Base-by-base conservation (phyloP, 2,888 invertebrate species). In the Piscicola geometra region DNA sequence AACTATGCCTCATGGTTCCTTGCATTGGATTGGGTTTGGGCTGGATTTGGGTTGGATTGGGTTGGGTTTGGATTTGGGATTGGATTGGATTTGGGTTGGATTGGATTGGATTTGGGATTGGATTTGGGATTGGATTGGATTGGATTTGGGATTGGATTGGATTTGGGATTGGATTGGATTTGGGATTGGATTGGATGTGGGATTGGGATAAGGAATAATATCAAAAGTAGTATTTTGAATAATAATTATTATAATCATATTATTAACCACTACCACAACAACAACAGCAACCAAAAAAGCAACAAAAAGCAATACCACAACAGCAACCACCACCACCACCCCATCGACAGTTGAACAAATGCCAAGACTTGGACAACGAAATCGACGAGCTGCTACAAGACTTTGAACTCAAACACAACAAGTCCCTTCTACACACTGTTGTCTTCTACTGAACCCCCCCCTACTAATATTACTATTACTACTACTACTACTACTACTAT, bases 341-440 rank as follows among this genome's bases (percentile, higher is more conserved):
- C n/a, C n/a, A n/a, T n/a, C n/a, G n/a, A n/a, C 60, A 91, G 91
- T 89, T 98, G 88, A 90, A 92, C 25, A 90, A 92, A 84, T 91
- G 92, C 82, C 92, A 92, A 77, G 98, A 98, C 85, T 87, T 98
- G 83, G 98, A 98, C 85, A 94, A 97, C 87, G 97, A 98, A 84
- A 94, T 98, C 82, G 97, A 98, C 87, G 94, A 97, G 88, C 88
- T 98, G 75, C 88, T 98, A 75, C 93, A 94, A 84, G 93, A 94
- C 80, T 96, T 96, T 87, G 98, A 98, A 87, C 89, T 90, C 72
- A 92, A 92, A 86, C 91, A 84, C 56, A 83, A 86, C 67, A 88
- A 95, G 84, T 89, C 93, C 78, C 91, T 98, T 82, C 88, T 98
- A 79, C 97, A 98, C 86, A 93, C 94, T 81, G 92, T 97, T 79